A percentile compares a stretch with the other conserved stretches of the same genome.
phyloP scores from a whole-genome alignment of 2,888 invertebrate species.

The Amphipyra tragopoginis region DNA sequence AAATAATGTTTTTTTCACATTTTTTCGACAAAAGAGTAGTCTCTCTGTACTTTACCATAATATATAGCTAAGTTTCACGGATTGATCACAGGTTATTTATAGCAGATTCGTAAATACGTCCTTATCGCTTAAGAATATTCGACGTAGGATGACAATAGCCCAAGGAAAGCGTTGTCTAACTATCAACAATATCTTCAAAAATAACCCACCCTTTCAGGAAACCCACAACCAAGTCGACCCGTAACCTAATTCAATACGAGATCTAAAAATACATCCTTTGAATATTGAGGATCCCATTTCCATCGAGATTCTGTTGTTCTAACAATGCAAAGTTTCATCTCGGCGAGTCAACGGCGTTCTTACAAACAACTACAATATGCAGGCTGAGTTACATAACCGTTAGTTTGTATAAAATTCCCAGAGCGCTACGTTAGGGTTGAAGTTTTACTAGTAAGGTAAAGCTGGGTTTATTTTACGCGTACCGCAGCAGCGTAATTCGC shows the following conservation, averaged over 20 bases:
- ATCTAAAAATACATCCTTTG: slow-evolving; percentile 4
- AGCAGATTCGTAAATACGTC: too few relatives aligned
- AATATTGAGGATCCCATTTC: slow-evolving; percentile 12
- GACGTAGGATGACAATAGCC: too few relatives aligned
- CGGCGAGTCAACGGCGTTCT: slow-evolving; percentile 5
- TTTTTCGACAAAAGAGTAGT: too few relatives aligned
- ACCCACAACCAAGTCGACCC: too few relatives aligned
- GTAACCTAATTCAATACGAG: slow-evolving; percentile 2
- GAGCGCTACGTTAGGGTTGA: slow-evolving; percentile 23
- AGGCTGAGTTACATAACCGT: slow-evolving; percentile 27
- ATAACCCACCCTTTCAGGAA: too few relatives aligned
- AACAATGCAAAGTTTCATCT: slow-evolving; percentile 30
- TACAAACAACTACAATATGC: slow-evolving; percentile 24
- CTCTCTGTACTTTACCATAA: too few relatives aligned
- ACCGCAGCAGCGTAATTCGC: neutral
- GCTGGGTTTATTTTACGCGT: slow-evolving; percentile 26
- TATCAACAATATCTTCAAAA: too few relatives aligned
- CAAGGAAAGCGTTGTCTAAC: too few relatives aligned
- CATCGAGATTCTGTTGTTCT: slow-evolving; percentile 23
- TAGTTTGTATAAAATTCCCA: slow-evolving; percentile 33
- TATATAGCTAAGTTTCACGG: too few relatives aligned
- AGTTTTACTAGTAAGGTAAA: slow-evolving; percentile 35
- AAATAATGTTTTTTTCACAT: too few relatives aligned
- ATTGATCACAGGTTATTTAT: too few relatives aligned
- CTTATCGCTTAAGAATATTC: too few relatives aligned